A percentile compares a stretch with the other conserved stretches of the same genome.
Conservation (phyloP, 2,113 vertebrate species). For the Arizona elegans region DNA sequence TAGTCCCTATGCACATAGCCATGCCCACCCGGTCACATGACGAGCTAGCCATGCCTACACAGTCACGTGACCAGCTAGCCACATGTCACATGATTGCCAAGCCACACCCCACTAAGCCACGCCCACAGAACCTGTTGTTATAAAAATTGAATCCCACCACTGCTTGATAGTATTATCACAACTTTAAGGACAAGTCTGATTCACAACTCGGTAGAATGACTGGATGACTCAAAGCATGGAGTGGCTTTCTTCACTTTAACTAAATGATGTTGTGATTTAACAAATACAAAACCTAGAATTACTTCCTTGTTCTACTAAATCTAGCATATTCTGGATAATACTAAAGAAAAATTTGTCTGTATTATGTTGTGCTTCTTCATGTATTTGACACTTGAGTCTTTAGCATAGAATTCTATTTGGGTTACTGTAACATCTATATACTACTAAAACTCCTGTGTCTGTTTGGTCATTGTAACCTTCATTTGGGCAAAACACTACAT, state of each 20-base stretch:
- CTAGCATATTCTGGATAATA: neutral
- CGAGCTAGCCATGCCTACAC: no score
- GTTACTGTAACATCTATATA: neutral
- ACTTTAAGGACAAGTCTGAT: neutral
- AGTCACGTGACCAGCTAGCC: no score
- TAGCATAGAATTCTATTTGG: neutral
- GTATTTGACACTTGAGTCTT: neutral
- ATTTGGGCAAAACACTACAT: neutral
- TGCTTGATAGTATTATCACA: neutral
- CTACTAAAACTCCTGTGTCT: neutral
- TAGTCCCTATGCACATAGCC: no score
- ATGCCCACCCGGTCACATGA: no score
- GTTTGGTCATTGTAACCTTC: neutral
- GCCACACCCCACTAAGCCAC: no score
- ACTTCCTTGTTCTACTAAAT: neutral
- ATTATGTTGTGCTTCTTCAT: neutral
- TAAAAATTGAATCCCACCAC: no score
- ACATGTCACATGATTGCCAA: no score
- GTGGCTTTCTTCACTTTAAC: neutral
- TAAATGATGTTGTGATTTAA: neutral
- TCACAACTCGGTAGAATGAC: neutral
- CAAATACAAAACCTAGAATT: neutral
- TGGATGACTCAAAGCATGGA: neutral
- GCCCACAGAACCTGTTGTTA: no score
- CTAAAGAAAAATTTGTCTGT: neutral